Evolutionary conservation across 30 jellyfish, hydroid and myxozoan species (phyloP).

Genomic region (Clytia hemisphaerica): DNA sequence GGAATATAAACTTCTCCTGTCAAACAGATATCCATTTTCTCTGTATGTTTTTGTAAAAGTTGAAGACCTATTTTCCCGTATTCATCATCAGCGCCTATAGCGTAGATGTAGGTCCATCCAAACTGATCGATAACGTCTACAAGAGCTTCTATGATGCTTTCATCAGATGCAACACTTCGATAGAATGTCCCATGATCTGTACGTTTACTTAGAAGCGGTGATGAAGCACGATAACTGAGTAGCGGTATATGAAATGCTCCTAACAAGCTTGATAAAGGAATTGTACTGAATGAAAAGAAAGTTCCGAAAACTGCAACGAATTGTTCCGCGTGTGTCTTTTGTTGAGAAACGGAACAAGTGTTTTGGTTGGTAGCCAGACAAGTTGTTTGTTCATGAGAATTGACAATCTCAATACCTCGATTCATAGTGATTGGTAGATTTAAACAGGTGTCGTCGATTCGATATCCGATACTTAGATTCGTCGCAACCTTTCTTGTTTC

Average conservation of each 20-base stretch:
- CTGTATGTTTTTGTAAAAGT: conserved; percentile 44
- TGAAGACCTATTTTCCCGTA: conserved; percentile 73
- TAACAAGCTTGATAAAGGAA: conserved; percentile 75
- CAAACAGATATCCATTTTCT: conserved; percentile 53
- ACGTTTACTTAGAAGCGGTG: conserved; percentile 58
- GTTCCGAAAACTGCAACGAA: conserved; percentile 84
- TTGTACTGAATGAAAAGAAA: conserved; percentile 47
- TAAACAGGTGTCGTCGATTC: conserved; percentile 57
- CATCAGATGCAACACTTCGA: conserved; percentile 83
- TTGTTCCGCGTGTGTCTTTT: conserved; percentile 29
- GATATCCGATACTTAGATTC: conserved; percentile 58
- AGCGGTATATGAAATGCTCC: conserved; percentile 65
- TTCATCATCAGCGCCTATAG: conserved; percentile 89
- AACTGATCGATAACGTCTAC: conserved; percentile 53
- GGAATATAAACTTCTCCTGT: conserved; percentile 69
- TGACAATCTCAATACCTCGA: conserved; percentile 75
- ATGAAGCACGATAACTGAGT: conserved; percentile 71
- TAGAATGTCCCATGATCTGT: conserved; percentile 56
- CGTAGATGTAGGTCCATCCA: conserved; percentile 70
- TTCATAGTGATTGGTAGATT: conserved; percentile 61
- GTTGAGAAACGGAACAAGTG: conserved; percentile 23
- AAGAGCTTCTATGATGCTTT: conserved; percentile 61
- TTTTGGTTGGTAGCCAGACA: conserved; percentile 56
- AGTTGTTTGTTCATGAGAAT: conserved; percentile 49
- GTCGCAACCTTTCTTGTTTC: conserved; percentile 32